These are phyloP conservation scores for Hydrozoanthus gracilis DNA, from an alignment of 92 coral and sea anemone genomes.

Conservation along the genomic window DNA sequence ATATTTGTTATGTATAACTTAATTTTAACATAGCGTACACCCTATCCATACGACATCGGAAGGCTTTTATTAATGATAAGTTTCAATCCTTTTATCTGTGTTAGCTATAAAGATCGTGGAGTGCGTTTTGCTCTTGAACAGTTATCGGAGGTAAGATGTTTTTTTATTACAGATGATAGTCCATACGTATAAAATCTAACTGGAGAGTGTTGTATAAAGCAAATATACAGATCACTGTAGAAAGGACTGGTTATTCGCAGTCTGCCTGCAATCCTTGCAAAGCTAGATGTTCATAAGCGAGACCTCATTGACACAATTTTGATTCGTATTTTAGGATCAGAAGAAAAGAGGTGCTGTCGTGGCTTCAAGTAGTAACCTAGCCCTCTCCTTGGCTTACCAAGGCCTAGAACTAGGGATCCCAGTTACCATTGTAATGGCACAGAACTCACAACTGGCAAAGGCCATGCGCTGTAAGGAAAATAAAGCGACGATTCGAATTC, in stretches of 20 bases:
- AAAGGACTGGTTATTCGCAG: too few species aligned
- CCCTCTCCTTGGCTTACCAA: slow-evolving; percentile 77
- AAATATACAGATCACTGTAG: too few species aligned
- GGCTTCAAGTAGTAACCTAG: slow-evolving; percentile 83
- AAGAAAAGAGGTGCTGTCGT: slow-evolving; percentile 70
- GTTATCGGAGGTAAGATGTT: slow-evolving; percentile 62
- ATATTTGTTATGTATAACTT: background rate
- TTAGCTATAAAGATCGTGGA: slow-evolving; percentile 82
- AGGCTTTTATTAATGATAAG: background rate
- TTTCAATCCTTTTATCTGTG: background rate
- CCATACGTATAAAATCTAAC: too few species aligned
- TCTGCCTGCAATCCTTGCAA: too few species aligned
- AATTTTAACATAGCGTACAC: background rate
- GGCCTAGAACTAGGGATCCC: slow-evolving; percentile 79
- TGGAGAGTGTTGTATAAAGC: too few species aligned
- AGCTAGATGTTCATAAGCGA: too few species aligned
- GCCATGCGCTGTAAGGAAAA: slow-evolving; percentile 63
- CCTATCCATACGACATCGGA: too few species aligned
- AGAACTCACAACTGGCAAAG: slow-evolving; percentile 70
- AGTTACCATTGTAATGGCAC: slow-evolving; percentile 79
- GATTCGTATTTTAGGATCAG: slow-evolving; percentile 54
- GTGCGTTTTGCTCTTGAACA: slow-evolving; percentile 75
- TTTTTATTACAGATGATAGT: too few species aligned
- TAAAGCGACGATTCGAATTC: slow-evolving; percentile 62
- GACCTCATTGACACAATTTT: too few species aligned